Evolutionary conservation across 2,888 invertebrate genomes (phyloP), one percentile per base, ranked within the genome.

Genomic region (Timema podura): DNA sequence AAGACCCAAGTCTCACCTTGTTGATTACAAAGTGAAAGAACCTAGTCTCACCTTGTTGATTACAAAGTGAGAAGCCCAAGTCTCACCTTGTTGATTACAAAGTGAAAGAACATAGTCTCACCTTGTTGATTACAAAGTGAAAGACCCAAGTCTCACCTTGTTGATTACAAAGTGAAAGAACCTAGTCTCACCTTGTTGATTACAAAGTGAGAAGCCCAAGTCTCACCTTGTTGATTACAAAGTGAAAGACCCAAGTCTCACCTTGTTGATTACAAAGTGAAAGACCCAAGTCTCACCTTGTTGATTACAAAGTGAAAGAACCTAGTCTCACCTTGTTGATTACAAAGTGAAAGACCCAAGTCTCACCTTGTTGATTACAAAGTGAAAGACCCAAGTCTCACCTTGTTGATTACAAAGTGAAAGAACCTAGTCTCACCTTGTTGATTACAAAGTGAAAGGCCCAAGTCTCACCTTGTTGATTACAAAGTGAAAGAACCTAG

Each of bases 191-290:
- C 93, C 85, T 93, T 90, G 81, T 95, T 96, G 76, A 98, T 94
- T 75, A 97, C 94, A 80, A 98, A 98, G 82, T 97, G 97, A 57
- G 97, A 83, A 59, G 92, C 88, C 75, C 89, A 89, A 2, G 88
- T 86, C 77, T 92, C 80, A 92, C 93, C 85, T 93, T 90, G 81
- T 95, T 96, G 76, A 98, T 94, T 75, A 97, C 94, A 80, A 98
- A 98, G 82, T 97, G 97, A 57, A 97, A 83, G 59, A 92, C 88
- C 75, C 89, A 89, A 2, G 88, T 86, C 77, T 92, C 51, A 51
- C 51, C 51, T 3, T 51, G 51, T 51, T 51, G 51, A 51, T 2
- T 1, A 51, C 51, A 3, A 51, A 51, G 51, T 51, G 51, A 11
- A 3, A n/a, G 51, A 2, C 51, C 51, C n/a, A n/a, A 3, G n/a